Conservation (phyloP, 2,888 invertebrate species). For the Tenthredo amoena region DNA sequence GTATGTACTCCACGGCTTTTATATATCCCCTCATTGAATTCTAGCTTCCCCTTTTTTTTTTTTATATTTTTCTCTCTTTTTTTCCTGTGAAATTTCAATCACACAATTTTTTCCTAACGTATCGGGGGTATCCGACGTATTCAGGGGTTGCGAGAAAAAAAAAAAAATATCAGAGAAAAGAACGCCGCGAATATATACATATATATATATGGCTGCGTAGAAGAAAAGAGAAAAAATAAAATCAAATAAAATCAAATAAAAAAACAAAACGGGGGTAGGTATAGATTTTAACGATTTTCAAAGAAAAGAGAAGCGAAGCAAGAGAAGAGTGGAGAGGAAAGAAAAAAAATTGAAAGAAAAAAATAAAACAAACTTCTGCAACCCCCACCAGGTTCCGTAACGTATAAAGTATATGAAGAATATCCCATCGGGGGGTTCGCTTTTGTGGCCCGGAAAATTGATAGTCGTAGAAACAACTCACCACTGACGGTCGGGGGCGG, state of each 20-base stretch:
- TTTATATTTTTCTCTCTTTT: neutral
- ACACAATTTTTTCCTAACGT: neutral
- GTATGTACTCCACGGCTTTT: neutral
- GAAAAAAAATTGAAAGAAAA: neutral
- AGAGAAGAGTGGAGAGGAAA: neutral
- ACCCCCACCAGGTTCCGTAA: neutral
- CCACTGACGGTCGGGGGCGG: neutral
- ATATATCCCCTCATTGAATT: neutral
- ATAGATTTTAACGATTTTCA: slow-evolving; percentile 8
- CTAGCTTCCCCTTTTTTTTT: neutral
- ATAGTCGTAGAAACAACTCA: slow-evolving; percentile 48
- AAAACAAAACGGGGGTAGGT: neutral
- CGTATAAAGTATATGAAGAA: neutral
- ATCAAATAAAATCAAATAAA: neutral
- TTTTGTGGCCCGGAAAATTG: slow-evolving; percentile 44
- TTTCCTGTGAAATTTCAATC: neutral
- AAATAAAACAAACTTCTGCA: neutral
- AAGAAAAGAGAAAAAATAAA: neutral
- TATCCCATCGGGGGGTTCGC: neutral
- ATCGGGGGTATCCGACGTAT: neutral
- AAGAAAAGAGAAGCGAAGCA: neutral
- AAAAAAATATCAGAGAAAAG: neutral
- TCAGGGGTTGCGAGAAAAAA: neutral
- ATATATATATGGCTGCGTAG: neutral
- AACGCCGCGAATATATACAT: too few species aligned